phyloP scores from a whole-genome alignment of 2,797 vertebrate species.

The Smutsia gigantea region DNA sequence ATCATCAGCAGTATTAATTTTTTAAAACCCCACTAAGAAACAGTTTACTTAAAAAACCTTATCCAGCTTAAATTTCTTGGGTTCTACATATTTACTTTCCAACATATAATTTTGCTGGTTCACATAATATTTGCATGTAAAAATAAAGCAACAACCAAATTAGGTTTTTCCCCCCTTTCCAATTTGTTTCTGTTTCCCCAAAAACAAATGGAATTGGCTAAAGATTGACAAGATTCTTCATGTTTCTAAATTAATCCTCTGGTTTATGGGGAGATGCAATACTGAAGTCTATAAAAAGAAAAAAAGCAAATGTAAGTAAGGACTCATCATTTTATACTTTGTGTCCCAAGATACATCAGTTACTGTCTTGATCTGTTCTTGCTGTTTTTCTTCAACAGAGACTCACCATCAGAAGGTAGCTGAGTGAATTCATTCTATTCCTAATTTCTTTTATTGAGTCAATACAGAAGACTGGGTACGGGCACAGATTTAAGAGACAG shows the following conservation, averaged over 20 bases:
- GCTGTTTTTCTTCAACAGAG: neutral
- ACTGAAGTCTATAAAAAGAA: conserved; percentile 1
- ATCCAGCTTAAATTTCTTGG: neutral
- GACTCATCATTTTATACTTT: neutral
- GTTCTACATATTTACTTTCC: neutral
- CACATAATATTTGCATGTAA: neutral
- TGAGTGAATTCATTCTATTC: neutral
- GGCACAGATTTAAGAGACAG: neutral
- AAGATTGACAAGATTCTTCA: conserved; percentile 25
- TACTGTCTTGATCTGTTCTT: conserved; percentile 44
- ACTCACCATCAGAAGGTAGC: neutral
- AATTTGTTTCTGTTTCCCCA: conserved; percentile 47
- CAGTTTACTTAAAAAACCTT: conserved; percentile 19
- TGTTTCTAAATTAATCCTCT: conserved; percentile 55
- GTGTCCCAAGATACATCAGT: neutral
- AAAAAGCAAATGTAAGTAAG: conserved; percentile 4
- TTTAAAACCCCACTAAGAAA: neutral
- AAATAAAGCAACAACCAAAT: conserved; percentile 42
- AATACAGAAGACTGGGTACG: neutral
- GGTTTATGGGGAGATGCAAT: conserved; percentile 38
- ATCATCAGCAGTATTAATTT: neutral
- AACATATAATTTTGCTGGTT: neutral
- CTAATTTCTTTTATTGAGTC: neutral
- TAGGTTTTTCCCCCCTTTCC: neutral
- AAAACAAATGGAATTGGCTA: conserved; percentile 36